phyloP scores from a whole-genome alignment of 2,797 vertebrate genomes.

The Mycteria americana region DNA sequence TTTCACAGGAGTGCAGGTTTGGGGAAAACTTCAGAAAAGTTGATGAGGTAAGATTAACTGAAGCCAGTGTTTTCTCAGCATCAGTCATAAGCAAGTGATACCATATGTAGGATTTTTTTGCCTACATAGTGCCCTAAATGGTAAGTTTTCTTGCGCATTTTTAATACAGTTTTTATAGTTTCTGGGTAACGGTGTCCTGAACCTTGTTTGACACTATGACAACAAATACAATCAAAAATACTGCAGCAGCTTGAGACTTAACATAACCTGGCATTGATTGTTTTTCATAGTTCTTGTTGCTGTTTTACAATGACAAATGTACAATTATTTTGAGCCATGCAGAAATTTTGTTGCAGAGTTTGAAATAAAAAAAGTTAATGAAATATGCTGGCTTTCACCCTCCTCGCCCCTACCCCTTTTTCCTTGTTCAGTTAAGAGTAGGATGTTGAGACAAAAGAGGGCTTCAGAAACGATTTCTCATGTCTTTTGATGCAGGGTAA shows the following conservation, averaged over 20 bases:
- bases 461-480: neutral
- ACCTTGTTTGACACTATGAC: neutral
- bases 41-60: neutral
- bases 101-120: rapidly evolving
- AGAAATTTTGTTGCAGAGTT: neutral
- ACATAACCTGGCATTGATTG: neutral
- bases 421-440: neutral
- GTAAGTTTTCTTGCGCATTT: neutral
- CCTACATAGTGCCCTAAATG: neutral
- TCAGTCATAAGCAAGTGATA: neutral
- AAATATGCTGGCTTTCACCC: neutral
- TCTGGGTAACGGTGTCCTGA: neutral
- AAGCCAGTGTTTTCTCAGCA: neutral
- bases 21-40: neutral
- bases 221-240: neutral
- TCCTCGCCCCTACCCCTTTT: neutral
- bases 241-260: neutral
- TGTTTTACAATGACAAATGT: neutral
- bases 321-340: neutral
- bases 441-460: neutral
- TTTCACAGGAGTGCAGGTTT: neutral
- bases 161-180: rapidly evolving
- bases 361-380: neutral
- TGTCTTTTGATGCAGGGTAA: neutral
- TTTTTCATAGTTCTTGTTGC: neutral